phyloP scores from a whole-genome alignment of 2,113 vertebrate genomes.

The Stictonetta naevosa region DNA sequence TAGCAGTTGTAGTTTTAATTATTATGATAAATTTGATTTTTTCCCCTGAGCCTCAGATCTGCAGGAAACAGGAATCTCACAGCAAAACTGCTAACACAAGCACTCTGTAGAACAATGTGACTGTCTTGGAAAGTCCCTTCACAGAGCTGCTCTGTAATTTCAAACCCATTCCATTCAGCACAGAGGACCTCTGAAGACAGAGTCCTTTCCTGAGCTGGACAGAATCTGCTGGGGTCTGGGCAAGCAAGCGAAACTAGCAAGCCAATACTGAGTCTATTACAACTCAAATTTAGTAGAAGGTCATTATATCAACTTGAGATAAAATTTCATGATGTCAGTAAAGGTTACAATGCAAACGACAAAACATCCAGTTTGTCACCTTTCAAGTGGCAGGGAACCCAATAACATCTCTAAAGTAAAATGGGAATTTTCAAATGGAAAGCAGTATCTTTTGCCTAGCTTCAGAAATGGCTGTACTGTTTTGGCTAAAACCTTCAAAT shows the following conservation, averaged over 20 bases:
- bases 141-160: background rate
- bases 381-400: background rate
- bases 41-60: background rate
- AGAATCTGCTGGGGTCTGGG: background rate
- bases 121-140: background rate
- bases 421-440: background rate
- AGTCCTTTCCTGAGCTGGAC: background rate
- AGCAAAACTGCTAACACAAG: background rate
- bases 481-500: background rate
- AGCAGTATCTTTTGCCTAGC: background rate
- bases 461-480: background rate
- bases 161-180: background rate
- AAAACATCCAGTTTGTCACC: background rate
- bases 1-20: background rate
- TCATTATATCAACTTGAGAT: background rate
- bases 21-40: constrained; percentile 13
- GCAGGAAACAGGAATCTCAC: background rate
- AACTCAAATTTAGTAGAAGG: background rate
- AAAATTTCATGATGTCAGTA: background rate
- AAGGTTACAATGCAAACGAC: background rate
- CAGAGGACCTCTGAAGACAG: background rate
- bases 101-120: background rate
- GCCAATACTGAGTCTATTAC: background rate
- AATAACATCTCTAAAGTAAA: background rate
- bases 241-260: background rate